Base-by-base conservation (phyloP, 2,888 invertebrate species). In the Hemistola chrysoprasaria region DNA sequence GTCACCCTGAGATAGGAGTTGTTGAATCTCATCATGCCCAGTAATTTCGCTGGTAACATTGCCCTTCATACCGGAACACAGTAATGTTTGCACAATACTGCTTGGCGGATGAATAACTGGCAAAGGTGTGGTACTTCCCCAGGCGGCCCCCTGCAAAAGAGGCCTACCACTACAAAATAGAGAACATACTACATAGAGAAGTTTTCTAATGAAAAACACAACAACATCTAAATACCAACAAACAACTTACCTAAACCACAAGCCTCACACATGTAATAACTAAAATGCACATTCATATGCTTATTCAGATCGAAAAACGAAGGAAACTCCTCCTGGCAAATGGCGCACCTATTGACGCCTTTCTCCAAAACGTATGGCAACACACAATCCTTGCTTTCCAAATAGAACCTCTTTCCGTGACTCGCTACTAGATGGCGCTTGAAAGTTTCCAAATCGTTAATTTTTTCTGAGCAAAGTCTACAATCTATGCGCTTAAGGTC, bases 301-400 rank as follows among this genome's bases (percentile, higher is more conserved):
- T 66, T 61, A 32, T 62, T 64, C 8, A 77, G 31, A 0, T 61
- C 62, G 22, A 71, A 69, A 33, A 69, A 72, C 24, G 71, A 78
- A 0, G 51, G 66, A 50, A 62, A 83, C 16, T 40, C 69, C 53
- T 22, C 36, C 0, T 50, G 48, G 22, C 80, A 88, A 53, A 72
- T 66, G 0, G 59, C 46, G 10, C 79, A 86, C 0, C 11, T 35
- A 3, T 43, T 32, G 0, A 33, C 25, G 3, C 37, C 33, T 6
- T 11, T n/a, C 1, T 22, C 75, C 0, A 86, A 43, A 21, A 61
- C 61, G 26, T 80, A 86, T 16, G 74, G 75, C 1, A 86, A 40
- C n/a, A 80, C 28, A 9, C 37, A 79, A 21, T 81, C 78, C 4
- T 71, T 72, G 0, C 52, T 54, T 0, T 64, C 54, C 0, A 40